These are phyloP conservation scores for Scylla paramamosain DNA, from an alignment of 1,140 invertebrate species.

Conservation along the genomic window DNA sequence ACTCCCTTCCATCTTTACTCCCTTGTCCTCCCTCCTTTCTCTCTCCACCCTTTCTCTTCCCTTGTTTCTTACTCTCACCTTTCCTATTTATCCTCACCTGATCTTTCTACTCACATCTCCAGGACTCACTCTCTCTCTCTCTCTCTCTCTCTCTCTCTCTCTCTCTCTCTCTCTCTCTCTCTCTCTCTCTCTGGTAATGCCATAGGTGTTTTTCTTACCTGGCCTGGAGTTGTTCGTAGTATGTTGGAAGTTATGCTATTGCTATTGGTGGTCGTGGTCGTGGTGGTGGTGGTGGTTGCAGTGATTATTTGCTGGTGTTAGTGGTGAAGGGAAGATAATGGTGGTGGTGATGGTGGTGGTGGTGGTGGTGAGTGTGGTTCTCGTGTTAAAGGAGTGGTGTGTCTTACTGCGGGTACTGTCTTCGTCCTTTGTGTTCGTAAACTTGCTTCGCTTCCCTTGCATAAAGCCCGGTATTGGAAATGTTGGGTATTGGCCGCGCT, in stretches of 20 bases:
- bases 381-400: background rate
- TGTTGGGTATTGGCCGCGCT: no score
- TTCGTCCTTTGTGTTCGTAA: no score
- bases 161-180: background rate
- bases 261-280: no score
- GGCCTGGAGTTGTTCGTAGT: background rate
- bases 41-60: background rate
- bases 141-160: slow-evolving; percentile 13
- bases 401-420: no score
- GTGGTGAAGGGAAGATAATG: background rate
- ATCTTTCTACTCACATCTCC: no score
- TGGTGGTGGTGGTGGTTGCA: background rate
- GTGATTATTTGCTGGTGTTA: no score
- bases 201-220: background rate
- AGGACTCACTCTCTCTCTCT: background rate
- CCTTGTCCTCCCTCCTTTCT: background rate
- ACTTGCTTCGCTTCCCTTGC: no score
- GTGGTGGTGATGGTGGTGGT: background rate
- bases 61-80: background rate
- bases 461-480: no score
- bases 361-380: background rate
- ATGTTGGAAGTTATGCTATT: background rate
- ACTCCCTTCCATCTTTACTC: background rate
- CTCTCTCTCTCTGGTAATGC: slow-evolving; percentile 6
- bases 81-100: background rate